Evolutionary conservation across 2,888 invertebrate genomes (phyloP).

Genomic region (Oscheius onirici): DNA sequence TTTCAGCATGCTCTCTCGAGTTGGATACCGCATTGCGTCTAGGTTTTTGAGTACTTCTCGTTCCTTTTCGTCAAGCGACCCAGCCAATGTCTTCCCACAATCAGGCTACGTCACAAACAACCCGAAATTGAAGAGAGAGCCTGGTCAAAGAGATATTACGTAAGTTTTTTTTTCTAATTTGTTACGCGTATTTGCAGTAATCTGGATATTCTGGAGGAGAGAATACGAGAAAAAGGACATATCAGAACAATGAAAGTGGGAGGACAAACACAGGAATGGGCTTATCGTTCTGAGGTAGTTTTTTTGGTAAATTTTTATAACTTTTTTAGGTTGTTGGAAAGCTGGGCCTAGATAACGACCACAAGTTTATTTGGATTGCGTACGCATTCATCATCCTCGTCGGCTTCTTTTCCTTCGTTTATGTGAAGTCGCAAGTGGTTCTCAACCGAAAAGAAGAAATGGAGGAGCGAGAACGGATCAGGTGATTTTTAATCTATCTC

Average conservation of each 20-base stretch:
- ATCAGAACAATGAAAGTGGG: constrained; percentile 51
- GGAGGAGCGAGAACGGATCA: constrained; percentile 53
- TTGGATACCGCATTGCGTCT: neutral
- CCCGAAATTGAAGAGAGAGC: constrained; percentile 44
- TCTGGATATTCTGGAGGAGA: constrained; percentile 60
- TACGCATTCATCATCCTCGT: constrained; percentile 58
- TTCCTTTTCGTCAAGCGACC: neutral
- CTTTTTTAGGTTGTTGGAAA: constrained; percentile 53
- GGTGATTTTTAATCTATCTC: no score
- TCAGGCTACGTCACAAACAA: constrained; percentile 28
- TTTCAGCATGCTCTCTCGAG: constrained; percentile 6
- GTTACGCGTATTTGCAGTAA: constrained; percentile 38
- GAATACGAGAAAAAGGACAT: constrained; percentile 38
- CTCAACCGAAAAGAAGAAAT: constrained; percentile 62
- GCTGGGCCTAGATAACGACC: constrained; percentile 58
- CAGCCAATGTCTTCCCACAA: neutral
- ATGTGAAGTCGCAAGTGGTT: constrained; percentile 58
- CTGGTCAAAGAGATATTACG: constrained; percentile 54
- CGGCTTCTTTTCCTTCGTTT: constrained; percentile 62
- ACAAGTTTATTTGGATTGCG: constrained; percentile 60
- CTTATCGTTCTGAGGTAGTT: constrained; percentile 60
- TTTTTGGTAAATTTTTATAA: neutral
- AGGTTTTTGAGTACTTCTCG: neutral
- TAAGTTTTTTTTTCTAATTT: constrained; percentile 24
- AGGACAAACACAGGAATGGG: constrained; percentile 59